phyloP scores from a whole-genome alignment of 2,888 invertebrate species.

The Aspidapion aeneum region DNA sequence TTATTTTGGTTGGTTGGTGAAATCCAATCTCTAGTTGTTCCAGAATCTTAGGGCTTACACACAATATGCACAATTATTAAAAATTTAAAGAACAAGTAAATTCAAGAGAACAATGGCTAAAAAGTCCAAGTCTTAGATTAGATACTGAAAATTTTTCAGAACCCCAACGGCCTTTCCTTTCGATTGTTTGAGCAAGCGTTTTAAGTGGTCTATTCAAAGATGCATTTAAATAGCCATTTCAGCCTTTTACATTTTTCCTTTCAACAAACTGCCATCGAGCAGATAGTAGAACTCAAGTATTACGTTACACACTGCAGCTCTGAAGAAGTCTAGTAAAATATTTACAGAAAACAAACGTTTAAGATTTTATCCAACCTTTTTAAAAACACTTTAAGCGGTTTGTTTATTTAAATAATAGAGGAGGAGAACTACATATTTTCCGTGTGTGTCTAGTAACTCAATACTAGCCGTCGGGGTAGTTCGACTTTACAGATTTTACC shows the following conservation, averaged over 20 bases:
- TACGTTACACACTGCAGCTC: slow-evolving; percentile 32
- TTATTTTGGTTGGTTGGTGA: too few species aligned
- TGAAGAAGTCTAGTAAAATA: slow-evolving; percentile 34
- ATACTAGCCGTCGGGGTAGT: slow-evolving; percentile 35
- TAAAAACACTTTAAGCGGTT: slow-evolving; percentile 47
- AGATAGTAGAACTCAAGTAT: slow-evolving; percentile 30
- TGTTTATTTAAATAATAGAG: slow-evolving; percentile 49
- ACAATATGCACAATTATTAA: too few species aligned
- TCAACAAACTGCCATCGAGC: slow-evolving; percentile 19
- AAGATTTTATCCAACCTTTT: slow-evolving; percentile 33
- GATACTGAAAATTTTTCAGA: too few species aligned
- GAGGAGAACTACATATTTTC: slow-evolving; percentile 44
- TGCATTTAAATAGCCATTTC: not conserved
- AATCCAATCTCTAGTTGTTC: too few species aligned
- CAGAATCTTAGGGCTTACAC: too few species aligned
- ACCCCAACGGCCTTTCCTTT: too few species aligned
- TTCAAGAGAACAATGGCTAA: too few species aligned
- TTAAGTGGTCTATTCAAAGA: not conserved
- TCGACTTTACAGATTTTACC: slow-evolving; percentile 37
- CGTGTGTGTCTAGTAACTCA: slow-evolving; percentile 44
- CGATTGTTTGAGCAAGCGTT: not conserved
- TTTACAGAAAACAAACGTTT: slow-evolving; percentile 38
- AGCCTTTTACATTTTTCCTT: not conserved
- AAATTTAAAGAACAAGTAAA: too few species aligned
- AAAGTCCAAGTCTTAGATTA: too few species aligned